Evolutionary conservation across 1,140 invertebrate species (phyloP).

Genomic region (Megalonaias nervosa): DNA sequence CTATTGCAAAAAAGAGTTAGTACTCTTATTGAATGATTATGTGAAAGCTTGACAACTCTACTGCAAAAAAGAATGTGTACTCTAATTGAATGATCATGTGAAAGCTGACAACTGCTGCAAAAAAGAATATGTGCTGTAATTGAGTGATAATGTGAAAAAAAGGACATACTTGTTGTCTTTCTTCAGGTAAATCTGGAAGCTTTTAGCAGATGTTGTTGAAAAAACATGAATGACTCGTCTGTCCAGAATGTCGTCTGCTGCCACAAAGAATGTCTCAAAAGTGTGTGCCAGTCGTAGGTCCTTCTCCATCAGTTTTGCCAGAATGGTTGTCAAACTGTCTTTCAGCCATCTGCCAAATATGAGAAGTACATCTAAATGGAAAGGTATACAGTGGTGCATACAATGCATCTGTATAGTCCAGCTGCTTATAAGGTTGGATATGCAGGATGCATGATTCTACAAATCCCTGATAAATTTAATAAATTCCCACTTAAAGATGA

Average conservation of each 20-base stretch:
- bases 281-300: slow-evolving; percentile 24
- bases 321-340: slow-evolving; percentile 24
- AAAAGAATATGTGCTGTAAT: too few relatives aligned
- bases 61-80: too few relatives aligned
- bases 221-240: slow-evolving; percentile 29
- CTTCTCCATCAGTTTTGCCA: slow-evolving; percentile 20
- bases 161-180: slow-evolving; percentile 13
- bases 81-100: too few relatives aligned
- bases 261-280: slow-evolving; percentile 34
- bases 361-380: background rate
- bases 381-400: background rate
- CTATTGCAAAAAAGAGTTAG: too few relatives aligned
- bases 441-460: too few relatives aligned
- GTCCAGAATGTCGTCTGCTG: slow-evolving; percentile 27
- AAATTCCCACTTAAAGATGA: too few relatives aligned
- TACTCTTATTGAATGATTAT: too few relatives aligned
- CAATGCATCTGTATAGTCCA: too few relatives aligned
- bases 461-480: too few relatives aligned
- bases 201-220: slow-evolving; percentile 27
- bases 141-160: background rate
- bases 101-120: too few relatives aligned
- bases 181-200: slow-evolving; percentile 26
- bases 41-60: too few relatives aligned
- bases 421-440: too few relatives aligned
- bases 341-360: slow-evolving; percentile 26